Conservation (phyloP, 2,113 vertebrate species). For the Thamnaconus septentrionalis region DNA sequence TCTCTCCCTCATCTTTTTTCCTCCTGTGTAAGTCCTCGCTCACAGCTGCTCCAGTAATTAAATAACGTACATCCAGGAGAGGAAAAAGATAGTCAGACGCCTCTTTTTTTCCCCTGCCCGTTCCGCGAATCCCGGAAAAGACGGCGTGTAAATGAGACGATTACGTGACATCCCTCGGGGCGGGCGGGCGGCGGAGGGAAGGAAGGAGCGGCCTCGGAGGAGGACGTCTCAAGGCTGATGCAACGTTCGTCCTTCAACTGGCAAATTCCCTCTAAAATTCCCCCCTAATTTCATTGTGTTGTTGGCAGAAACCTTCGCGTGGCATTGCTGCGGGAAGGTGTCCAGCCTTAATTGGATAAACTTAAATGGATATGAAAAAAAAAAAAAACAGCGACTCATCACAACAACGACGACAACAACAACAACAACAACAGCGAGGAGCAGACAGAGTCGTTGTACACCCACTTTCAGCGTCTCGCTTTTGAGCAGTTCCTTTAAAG, state of each 20-base stretch:
- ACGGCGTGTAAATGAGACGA: conserved; percentile 42
- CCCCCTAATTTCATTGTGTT: not conserved
- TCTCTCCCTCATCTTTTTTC: conserved; percentile 20
- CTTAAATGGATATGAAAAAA: conserved; percentile 19
- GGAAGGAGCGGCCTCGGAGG: not conserved
- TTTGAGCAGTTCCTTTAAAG: no score
- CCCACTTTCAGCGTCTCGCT: no score
- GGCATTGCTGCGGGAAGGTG: not conserved
- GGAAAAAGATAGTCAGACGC: not conserved
- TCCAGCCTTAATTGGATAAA: conserved; percentile 3
- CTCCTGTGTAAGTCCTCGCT: not conserved
- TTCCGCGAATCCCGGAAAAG: not conserved
- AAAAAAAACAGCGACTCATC: conserved; percentile 3
- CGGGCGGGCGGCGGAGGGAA: no score
- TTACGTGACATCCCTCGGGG: not conserved
- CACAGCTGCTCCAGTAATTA: conserved; percentile 30
- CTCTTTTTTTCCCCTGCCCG: no score
- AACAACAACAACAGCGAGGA: not conserved
- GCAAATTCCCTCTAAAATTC: not conserved
- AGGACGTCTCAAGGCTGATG: conserved; percentile 1
- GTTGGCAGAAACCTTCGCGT: no score
- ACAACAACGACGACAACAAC: not conserved
- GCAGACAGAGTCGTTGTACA: no score
- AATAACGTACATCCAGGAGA: conserved; percentile 35
- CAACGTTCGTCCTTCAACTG: not conserved